Percentiles rank a stretch among this genome's conserved stretches.
phyloP scores from a whole-genome alignment of 2,888 invertebrate species.

The Drosophila anomelani region DNA sequence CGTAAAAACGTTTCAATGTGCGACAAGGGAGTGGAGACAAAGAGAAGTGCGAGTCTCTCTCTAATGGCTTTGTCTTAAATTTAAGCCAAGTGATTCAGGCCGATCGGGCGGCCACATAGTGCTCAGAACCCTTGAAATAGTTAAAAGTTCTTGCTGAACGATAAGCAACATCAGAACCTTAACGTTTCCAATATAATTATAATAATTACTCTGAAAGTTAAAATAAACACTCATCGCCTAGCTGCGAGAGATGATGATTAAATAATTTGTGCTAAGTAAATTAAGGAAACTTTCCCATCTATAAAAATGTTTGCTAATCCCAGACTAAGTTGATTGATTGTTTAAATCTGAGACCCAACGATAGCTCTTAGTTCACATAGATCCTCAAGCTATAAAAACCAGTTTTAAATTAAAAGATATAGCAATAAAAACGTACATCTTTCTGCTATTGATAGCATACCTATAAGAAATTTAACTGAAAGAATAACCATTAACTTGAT shows the following conservation, averaged over 20 bases:
- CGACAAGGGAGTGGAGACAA: conserved; percentile 16
- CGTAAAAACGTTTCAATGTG: conserved; percentile 12
- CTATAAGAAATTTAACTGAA: background rate
- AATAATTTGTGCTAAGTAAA: background rate
- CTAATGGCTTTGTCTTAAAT: conserved; percentile 24
- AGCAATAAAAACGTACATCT: conserved; percentile 1
- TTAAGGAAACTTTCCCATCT: background rate
- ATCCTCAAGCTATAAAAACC: conserved; percentile 2
- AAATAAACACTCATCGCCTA: background rate
- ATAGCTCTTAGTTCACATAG: background rate
- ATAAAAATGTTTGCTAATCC: background rate
- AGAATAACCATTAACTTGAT: background rate
- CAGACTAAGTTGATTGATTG: conserved; percentile 9
- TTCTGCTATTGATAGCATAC: background rate
- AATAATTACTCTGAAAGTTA: background rate
- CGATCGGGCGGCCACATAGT: background rate
- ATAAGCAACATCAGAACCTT: background rate
- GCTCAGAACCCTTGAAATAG: background rate
- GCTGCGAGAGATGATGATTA: background rate
- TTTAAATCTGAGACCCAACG: background rate
- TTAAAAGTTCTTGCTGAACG: background rate
- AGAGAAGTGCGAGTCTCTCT: conserved; percentile 20
- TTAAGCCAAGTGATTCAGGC: conserved; percentile 6
- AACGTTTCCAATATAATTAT: background rate
- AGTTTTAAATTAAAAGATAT: background rate